Evolutionary conservation across 2,113 vertebrate species (phyloP), one percentile per base, ranked within the genome.

Genomic region (Larimichthys polyactis): DNA sequence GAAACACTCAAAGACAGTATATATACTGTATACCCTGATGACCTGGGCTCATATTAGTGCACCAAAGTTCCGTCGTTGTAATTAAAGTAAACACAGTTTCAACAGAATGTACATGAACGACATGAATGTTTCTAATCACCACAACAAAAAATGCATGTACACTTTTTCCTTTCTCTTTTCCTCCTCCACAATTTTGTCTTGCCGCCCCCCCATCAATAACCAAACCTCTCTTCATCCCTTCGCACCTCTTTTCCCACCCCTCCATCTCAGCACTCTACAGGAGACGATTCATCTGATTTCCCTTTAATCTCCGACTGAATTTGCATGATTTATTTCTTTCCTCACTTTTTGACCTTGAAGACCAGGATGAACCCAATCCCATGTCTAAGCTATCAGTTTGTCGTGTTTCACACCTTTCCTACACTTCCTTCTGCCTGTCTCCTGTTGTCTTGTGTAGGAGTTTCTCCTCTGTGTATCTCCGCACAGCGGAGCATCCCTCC

Each of bases 201-300:
- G 20, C 3, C 16, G 27, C 54, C 22, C 12, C 12, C 11, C 20
- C 7, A 12, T 36, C 84, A 89, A 80, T 83, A 90, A 87, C 81
- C 82, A 73, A 74, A 69, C 76, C 60, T 88, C 87, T 87, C 78
- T 81, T 85, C 86, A 76, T 79, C 64, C 24, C 5, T 44, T 64
- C 24, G n/a, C 20, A 27, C 20, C 78, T 77, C 32, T 80, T 86
- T 79, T 81, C 73, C 83, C 46, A 73, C 78, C 55, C 79, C 82
- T 55, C 74, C 70, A 64, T 79, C 69, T n/a, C 64, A 69, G 36
- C 55, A 8, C 48, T 51, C 75, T 78, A 62, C 74, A 65, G 59
- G 69, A 78, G 51, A 63, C 11, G 0, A 20, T 19, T 36, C 44
- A 69, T 60, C 44, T 17, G 5, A 63, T 19, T 71, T 77, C 68